Percentiles rank a stretch among this genome's conserved stretches.
Evolutionary conservation across 2,888 invertebrate species (phyloP).

Genomic region (Dermolepida albohirtum): DNA sequence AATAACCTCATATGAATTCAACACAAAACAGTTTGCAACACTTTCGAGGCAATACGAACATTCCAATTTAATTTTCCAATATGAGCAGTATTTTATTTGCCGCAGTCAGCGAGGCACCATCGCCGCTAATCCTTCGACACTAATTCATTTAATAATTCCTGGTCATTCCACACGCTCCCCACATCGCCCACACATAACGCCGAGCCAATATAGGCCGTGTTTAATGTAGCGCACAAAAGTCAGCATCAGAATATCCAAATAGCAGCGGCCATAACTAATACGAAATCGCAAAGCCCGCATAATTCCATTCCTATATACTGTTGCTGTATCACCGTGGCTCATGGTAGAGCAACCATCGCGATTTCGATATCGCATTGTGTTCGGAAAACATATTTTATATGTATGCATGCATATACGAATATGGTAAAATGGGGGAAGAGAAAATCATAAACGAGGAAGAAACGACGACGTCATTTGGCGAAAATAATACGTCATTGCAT

Average conservation of each 20-base stretch:
- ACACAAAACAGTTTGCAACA: no score
- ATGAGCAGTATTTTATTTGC: conserved; percentile 42
- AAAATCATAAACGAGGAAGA: conserved; percentile 14
- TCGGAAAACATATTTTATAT: neutral
- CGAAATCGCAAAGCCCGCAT: conserved; percentile 50
- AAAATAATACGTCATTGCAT: conserved; percentile 52
- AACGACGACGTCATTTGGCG: conserved; percentile 40
- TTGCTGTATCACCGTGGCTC: no score
- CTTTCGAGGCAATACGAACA: neutral
- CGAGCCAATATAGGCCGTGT: conserved; percentile 38
- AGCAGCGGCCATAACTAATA: conserved; percentile 48
- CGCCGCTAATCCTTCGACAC: conserved; percentile 38
- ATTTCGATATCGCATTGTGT: no score
- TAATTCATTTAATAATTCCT: conserved; percentile 46
- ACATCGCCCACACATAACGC: neutral
- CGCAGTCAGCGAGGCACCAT: conserved; percentile 19
- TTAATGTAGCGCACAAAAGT: conserved; percentile 48
- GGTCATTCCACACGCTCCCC: conserved; percentile 38
- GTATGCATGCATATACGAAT: conserved; percentile 11
- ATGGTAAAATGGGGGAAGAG: conserved; percentile 19
- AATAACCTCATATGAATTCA: no score
- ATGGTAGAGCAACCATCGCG: no score
- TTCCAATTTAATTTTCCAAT: conserved; percentile 26
- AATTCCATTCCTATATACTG: conserved; percentile 36
- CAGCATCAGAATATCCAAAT: conserved; percentile 49